Percentiles rank a stretch among this genome's conserved stretches.
Evolutionary conservation across 2,113 vertebrate genomes (phyloP).

Genomic region (Guaruba guarouba): DNA sequence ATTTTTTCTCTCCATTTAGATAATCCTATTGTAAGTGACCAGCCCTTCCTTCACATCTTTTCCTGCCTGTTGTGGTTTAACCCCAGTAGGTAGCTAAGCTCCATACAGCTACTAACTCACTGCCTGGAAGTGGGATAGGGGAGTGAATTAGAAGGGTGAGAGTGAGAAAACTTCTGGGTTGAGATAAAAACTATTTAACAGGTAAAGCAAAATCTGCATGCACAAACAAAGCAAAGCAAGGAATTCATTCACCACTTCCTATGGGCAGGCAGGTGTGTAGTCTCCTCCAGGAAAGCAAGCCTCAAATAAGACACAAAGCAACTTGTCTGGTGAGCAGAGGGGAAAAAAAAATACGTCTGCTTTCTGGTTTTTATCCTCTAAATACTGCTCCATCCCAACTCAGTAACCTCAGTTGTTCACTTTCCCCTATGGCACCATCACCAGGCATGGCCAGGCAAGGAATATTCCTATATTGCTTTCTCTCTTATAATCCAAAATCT

Average conservation of each 20-base stretch:
- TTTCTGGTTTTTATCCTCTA: neutral
- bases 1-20: neutral
- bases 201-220: neutral
- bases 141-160: neutral
- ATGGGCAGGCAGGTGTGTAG: neutral
- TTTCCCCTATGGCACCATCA: neutral
- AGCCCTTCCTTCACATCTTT: neutral
- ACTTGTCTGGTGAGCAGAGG: neutral
- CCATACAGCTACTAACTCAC: fast-evolving
- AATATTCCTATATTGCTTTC: neutral
- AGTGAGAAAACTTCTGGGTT: neutral
- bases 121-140: neutral
- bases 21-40: neutral
- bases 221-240: neutral
- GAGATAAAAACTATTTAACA: neutral
- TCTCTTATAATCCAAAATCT: neutral
- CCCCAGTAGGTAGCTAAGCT: neutral
- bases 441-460: neutral
- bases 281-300: neutral
- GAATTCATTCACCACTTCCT: neutral
- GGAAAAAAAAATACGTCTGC: neutral
- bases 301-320: neutral
- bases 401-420: neutral
- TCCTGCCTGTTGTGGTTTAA: neutral
- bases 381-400: neutral